Evolutionary conservation across 2,113 vertebrate genomes (phyloP).

Genomic region (Macquaria australasica): DNA sequence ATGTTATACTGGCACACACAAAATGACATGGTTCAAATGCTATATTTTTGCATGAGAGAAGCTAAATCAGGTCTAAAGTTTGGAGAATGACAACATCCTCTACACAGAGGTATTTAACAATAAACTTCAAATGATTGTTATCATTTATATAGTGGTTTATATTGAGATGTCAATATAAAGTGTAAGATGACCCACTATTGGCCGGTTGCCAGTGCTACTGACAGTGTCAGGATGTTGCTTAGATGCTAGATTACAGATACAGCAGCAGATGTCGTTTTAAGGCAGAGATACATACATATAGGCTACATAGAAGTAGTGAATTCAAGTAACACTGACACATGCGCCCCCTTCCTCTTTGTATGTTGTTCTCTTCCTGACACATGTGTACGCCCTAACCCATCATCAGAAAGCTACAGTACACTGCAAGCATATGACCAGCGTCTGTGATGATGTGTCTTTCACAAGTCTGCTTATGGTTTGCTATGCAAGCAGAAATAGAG

Average conservation of each 20-base stretch:
- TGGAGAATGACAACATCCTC: not conserved
- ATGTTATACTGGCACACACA: too few relatives aligned
- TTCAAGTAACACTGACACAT: not conserved
- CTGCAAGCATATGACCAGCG: not conserved
- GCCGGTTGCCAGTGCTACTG: not conserved
- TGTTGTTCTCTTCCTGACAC: not conserved
- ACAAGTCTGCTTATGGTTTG: slow-evolving; percentile 34
- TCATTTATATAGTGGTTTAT: not conserved
- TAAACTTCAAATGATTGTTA: not conserved
- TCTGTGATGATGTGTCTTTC: slow-evolving; percentile 2
- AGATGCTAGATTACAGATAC: not conserved
- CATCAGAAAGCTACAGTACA: not conserved
- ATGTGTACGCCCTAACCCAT: not conserved
- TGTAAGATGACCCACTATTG: not conserved
- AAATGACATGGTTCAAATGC: not conserved
- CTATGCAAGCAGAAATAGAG: slow-evolving; percentile 50
- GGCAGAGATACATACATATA: not conserved
- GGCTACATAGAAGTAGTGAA: not conserved
- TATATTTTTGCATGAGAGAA: not conserved
- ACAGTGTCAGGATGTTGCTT: slow-evolving; percentile 1
- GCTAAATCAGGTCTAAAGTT: not conserved
- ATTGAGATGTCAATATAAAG: not conserved
- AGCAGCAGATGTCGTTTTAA: not conserved
- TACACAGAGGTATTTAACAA: not conserved
- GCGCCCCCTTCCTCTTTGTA: not conserved